Base-by-base conservation (phyloP, 2,888 invertebrate species). In the Drosophila conformis region DNA sequence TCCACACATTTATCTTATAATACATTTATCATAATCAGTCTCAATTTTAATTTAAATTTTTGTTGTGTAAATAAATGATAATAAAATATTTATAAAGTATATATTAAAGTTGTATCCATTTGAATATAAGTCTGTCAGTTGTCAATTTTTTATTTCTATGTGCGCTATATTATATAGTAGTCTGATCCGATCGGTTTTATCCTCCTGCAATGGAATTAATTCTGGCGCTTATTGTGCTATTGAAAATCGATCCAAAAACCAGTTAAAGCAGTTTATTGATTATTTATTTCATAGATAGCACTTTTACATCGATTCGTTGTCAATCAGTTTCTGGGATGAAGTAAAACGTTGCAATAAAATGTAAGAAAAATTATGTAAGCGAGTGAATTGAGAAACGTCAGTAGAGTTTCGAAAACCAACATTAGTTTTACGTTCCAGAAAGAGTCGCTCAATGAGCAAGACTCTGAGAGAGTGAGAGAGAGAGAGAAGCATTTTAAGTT, bases 401-500 rank as follows among this genome's bases (percentile, higher is more conserved):
- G 29, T 6, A 1, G 3, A 29, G 51, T n/a, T 29, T 21, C n/a
- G 21, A 13, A 35, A 35, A 5, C n/a, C 13, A 27, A 15, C 4
- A 7, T 35, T 52, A 21, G 33, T 38, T 35, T 48, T 40, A 29
- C 25, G n/a, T 38, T 58, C 25, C 56, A 27, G 8, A 29, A 53
- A 62, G 57, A 59, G 36, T 10, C 13, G 31, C 31, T 27, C 31
- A 18, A 29, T 36, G 53, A 48, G 58, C 18, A 2, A 40, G 18
- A 36, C 18, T n/a, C 10, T 0, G 10, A 0, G 40, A 40, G 53
- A 13, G 52, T 33, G 57, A 53, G 40, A 29, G 38, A 18, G 35
- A 31, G 8, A 29, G 33, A 46, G 40, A 31, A 4, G 13, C 10
- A 36, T 40, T 60, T 33, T 18, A 80, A 60, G 78, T 78, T 68